A percentile compares a stretch with the other conserved stretches of the same genome.
phyloP scores from a whole-genome alignment of 2,888 invertebrate genomes.

The Synanthedon formicaeformis region DNA sequence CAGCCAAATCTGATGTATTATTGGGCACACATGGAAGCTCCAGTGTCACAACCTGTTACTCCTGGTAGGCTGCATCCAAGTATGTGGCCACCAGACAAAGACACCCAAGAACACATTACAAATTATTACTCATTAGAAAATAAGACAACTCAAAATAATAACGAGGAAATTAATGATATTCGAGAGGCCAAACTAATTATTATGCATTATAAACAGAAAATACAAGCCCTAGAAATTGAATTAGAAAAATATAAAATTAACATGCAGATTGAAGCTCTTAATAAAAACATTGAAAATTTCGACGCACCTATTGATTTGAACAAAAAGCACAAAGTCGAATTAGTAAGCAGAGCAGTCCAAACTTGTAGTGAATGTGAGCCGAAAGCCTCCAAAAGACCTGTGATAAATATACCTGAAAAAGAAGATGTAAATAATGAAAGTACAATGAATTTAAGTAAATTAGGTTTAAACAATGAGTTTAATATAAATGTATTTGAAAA shows the following conservation, averaged over 20 bases:
- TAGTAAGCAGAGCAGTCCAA: conserved; percentile 43
- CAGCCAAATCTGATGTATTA: conserved; percentile 92
- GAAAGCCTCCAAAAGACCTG: conserved; percentile 42
- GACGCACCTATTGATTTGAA: conserved; percentile 27
- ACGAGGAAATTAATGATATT: conserved; percentile 50
- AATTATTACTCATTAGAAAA: conserved; percentile 27
- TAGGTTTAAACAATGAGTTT: conserved; percentile 34
- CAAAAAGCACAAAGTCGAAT: conserved; percentile 24
- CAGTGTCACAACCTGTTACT: conserved; percentile 74
- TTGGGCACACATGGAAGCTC: conserved; percentile 86
- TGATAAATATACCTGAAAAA: conserved; percentile 56
- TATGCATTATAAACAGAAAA: conserved; percentile 40
- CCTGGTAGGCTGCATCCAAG: conserved; percentile 80
- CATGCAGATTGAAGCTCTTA: conserved; percentile 42
- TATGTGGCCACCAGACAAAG: conserved; percentile 78
- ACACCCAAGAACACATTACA: conserved; percentile 11
- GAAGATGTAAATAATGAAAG: conserved; percentile 53
- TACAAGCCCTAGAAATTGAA: conserved; percentile 49
- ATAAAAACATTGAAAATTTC: conserved; percentile 40
- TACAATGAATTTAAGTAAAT: conserved; percentile 48
- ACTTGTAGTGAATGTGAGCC: conserved; percentile 31
- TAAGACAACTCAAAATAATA: conserved; percentile 38
- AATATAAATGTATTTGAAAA: conserved; percentile 24
- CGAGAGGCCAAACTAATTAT: conserved; percentile 49
- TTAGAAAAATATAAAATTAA: conserved; percentile 48